Evolutionary conservation across 2,797 vertebrate species (phyloP).

Genomic region (Mus caroli): DNA sequence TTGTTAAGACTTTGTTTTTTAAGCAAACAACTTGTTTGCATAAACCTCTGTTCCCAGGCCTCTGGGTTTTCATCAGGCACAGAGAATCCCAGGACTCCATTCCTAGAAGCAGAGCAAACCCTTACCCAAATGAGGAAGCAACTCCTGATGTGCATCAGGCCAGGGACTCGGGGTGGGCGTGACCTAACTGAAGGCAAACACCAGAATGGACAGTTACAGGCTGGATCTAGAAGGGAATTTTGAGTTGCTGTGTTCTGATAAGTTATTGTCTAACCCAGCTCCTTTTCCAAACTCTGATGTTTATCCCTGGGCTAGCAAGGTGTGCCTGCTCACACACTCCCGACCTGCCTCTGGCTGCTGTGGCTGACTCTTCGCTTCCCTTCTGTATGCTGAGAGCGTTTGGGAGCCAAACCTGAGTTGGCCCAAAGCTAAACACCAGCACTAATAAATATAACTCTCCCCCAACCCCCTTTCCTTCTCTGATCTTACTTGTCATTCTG

Average conservation of each 20-base stretch:
- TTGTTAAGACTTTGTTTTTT: neutral
- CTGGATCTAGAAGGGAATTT: neutral
- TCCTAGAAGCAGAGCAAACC: neutral
- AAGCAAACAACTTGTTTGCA: neutral
- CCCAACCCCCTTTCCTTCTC: neutral
- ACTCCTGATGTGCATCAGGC: neutral
- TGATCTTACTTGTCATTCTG: neutral
- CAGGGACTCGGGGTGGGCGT: neutral
- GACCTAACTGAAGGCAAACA: neutral
- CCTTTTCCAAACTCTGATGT: neutral
- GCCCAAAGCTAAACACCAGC: neutral
- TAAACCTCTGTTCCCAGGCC: neutral
- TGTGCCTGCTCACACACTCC: neutral
- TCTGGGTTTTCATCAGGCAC: neutral
- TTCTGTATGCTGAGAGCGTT: neutral
- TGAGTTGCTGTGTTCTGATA: neutral
- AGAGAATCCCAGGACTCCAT: neutral
- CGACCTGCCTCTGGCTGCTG: neutral
- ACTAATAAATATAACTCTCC: neutral
- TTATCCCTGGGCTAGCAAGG: neutral
- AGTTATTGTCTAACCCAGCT: neutral
- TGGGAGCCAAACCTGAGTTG: neutral
- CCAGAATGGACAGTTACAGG: neutral
- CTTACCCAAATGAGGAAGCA: neutral
- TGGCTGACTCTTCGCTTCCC: neutral